phyloP scores from a whole-genome alignment of 1,140 invertebrate genomes.

The Reticulitermes speratus region DNA sequence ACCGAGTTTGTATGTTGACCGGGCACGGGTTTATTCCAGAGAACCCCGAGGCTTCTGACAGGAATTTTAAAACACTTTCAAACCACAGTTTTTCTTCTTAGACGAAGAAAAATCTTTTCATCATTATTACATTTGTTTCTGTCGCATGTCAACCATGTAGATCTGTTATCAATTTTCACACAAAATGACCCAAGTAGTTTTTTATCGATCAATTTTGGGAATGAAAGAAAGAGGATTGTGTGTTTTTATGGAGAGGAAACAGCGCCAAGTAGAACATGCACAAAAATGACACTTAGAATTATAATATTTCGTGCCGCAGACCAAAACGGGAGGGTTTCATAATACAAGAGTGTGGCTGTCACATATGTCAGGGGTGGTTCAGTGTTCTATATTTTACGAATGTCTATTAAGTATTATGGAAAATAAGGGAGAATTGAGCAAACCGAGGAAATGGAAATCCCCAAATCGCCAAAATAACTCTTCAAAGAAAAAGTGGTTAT shows the following conservation, averaged over 20 bases:
- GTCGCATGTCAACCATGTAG: background rate
- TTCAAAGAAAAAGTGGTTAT: too few species aligned
- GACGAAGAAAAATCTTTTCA: background rate
- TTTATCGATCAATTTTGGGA: background rate
- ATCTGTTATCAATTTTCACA: background rate
- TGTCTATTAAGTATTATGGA: too few species aligned
- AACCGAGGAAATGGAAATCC: too few species aligned
- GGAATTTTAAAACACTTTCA: slow-evolving; percentile 14
- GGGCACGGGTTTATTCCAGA: background rate
- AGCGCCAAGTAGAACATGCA: background rate
- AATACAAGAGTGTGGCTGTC: too few species aligned
- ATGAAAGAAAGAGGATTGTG: background rate
- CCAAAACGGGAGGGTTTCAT: too few species aligned
- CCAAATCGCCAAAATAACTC: too few species aligned
- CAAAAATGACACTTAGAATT: too few species aligned
- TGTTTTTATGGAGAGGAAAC: background rate
- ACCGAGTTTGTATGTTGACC: background rate
- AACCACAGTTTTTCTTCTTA: background rate
- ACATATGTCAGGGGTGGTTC: too few species aligned
- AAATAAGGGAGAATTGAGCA: too few species aligned
- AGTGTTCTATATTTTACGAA: too few species aligned
- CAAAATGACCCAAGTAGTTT: background rate
- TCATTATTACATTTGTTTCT: background rate
- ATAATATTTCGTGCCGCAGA: too few species aligned
- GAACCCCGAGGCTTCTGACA: background rate